Evolutionary conservation across 2,797 vertebrate species (phyloP), one percentile per base, ranked within the genome.

Genomic region (Lepilemur septentrionalis): DNA sequence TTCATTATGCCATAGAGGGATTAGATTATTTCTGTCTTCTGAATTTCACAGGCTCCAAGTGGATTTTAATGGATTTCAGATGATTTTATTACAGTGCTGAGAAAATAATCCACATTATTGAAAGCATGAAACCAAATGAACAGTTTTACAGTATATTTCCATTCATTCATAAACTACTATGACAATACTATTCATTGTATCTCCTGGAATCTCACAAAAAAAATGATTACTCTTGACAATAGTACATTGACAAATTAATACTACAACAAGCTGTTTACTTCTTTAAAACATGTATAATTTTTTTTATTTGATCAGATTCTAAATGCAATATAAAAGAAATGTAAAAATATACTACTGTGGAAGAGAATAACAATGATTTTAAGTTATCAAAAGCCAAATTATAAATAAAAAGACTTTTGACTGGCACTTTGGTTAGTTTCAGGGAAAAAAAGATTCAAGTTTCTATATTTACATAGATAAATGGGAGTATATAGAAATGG

Each of bases 1-100:
- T 93, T 83, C 7, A 73, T 85, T 41, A 67, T 80, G 43, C 67
- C 52, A 12, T 67, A 57, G 38, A 9, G 35, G 57, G 67, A 96
- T 95, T 97, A 94, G 94, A 91, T 85, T 50, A 83, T 72, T 94
- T 92, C 83, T 78, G 86, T 82, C 95, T 94, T 95, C 48, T 89
- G 80, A 92, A 90, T 92, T 92, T 95, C 86, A 87, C n/a, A 67
- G 89, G 9, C 32, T 87, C 83, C 67, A 75, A 75, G 38, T 82
- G 83, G 25, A 92, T 82, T 93, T 91, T 93, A 97, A 84, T 50
- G 48, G 83, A 95, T 97, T 97, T 97, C 38, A 96, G 46, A 48
- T 90, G 35, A 88, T 88, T 95, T 87, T 28, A 84, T 65, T 75
- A 69, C 4, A 81, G 30, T 91, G 41, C 57, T 69, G 8, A 92